Base-by-base conservation (phyloP, 2,113 vertebrate species). In the Coryphaenoides rupestris region DNA sequence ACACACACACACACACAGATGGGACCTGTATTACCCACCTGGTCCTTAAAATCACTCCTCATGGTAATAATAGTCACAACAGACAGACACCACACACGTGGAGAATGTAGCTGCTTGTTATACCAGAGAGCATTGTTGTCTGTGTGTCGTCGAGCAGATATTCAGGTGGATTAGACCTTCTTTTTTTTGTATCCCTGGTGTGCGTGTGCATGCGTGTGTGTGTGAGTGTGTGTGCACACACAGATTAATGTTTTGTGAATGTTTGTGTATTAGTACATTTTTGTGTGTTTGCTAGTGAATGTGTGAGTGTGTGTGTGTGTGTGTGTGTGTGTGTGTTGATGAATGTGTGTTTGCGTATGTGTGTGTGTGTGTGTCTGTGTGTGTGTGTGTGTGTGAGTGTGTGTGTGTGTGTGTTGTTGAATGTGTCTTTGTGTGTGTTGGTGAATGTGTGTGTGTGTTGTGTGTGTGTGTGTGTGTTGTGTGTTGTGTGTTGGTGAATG, bases 21-120 rank as follows among this genome's bases (percentile, higher is more conserved):
- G 58, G 21, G 58, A 68, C 19, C 26, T 75, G 23, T 53, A 62
- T 70, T 78, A 72, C 63, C 22, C 52, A 64, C 65, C 68, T 72
- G 62, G 58, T 53, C 19, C 24, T 45, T 47, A 70, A 28, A 70
- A 60, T 73, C 63, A 59, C 57, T 65, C 60, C 21, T 55, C 50
- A 64, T 54, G 64, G 72, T 79, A 72, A 76, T 65, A 63, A 72
- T 72, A 72, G 63, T 22, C 55, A 17, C 61, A n/a, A 12, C 10
- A 40, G 9, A 9, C 9, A 40, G n/a, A 24, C 28, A 55, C 19
- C 12, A 58, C 21, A 46, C 13, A 40, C 56, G 69, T 19, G 21
- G 14, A 77, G 58, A 19, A 49, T 50, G 33, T 21, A 66, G 63
- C 4, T 62, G 15, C 52, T 17, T 65, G 28, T 47, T 55, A 53